Evolutionary conservation across 2,797 vertebrate species (phyloP).

Genomic region (Ataeniobius toweri): DNA sequence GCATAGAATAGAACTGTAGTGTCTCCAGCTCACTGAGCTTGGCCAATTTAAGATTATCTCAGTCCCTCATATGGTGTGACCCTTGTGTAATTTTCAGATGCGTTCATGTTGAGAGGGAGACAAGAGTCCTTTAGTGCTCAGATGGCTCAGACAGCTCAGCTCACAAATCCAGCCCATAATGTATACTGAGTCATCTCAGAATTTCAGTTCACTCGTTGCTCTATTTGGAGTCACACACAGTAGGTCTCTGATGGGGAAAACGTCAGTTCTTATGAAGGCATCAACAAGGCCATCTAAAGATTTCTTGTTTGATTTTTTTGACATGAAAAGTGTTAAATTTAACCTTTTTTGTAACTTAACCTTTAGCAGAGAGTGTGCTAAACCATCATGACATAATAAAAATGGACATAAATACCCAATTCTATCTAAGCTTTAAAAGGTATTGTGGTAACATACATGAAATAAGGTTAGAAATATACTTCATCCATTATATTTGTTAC

Average conservation of each 20-base stretch:
- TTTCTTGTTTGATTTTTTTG: background rate
- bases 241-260: background rate
- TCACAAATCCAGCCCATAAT: constrained; percentile 20
- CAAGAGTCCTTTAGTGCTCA: constrained; percentile 19
- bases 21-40: constrained; percentile 37
- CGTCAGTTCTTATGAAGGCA: background rate
- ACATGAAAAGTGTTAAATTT: background rate
- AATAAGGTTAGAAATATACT: constrained; percentile 1
- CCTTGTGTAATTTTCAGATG: constrained; percentile 39
- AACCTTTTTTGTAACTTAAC: background rate
- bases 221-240: background rate
- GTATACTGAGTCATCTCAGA: background rate
- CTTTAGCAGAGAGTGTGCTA: background rate
- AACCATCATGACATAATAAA: constrained; percentile 1
- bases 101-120: constrained; percentile 18
- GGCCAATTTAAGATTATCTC: constrained; percentile 52
- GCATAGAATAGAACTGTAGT: constrained; percentile 46
- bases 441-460: background rate
- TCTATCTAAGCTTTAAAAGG: background rate
- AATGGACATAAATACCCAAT: background rate
- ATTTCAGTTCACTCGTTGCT: background rate
- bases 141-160: constrained; percentile 22
- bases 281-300: background rate
- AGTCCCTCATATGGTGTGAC: constrained; percentile 39
- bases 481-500: constrained; percentile 1